phyloP scores from a whole-genome alignment of 2,888 invertebrate species.

The Rhyacophila evoluta region DNA sequence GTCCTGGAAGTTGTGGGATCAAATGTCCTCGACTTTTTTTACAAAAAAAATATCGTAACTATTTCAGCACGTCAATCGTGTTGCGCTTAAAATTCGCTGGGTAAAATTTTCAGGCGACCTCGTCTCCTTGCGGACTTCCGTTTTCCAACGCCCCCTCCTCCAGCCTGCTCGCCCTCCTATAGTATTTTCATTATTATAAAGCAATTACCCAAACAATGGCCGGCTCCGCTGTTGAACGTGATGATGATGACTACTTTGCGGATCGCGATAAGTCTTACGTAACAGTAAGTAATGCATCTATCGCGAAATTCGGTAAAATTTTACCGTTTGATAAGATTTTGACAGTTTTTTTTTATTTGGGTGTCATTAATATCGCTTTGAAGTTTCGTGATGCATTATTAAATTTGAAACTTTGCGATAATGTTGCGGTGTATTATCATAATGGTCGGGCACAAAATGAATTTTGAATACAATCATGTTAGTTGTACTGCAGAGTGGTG shows the following conservation, averaged over 20 bases:
- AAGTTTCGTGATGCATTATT: neutral
- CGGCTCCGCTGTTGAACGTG: neutral
- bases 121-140: neutral
- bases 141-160: neutral
- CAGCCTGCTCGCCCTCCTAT: neutral
- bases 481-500: too few species aligned
- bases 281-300: neutral
- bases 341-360: neutral
- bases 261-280: neutral
- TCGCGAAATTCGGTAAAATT: constrained; percentile 8
- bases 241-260: neutral
- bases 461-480: neutral
- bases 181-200: neutral
- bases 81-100: neutral
- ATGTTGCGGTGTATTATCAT: neutral
- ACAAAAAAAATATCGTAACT: too few species aligned
- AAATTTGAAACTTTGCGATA: neutral
- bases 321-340: constrained; percentile 22
- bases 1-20: too few species aligned
- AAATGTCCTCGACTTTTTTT: too few species aligned
- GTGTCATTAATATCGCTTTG: neutral
- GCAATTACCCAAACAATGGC: constrained; percentile 9
- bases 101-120: neutral
- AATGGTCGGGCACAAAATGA: neutral
- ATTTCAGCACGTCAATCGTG: neutral